These are phyloP conservation scores for Lasioglossum oenotherae DNA, from an alignment of 2,888 invertebrate species.

Conservation along the genomic window DNA sequence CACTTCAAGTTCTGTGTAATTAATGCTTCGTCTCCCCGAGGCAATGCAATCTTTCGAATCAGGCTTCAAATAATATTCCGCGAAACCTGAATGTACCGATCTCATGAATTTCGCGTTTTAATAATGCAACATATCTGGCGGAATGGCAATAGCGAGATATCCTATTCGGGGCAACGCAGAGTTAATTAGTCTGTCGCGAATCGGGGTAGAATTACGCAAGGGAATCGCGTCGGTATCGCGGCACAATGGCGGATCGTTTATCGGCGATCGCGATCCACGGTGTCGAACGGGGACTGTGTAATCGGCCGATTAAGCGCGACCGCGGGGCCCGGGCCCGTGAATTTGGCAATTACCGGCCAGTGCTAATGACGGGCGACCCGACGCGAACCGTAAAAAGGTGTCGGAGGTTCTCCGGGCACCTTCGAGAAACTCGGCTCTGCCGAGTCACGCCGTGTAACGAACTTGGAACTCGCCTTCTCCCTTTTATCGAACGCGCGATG, in stretches of 20 bases:
- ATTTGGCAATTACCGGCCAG: slow-evolving; percentile 75
- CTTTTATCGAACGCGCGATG: slow-evolving; percentile 61
- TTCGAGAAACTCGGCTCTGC: slow-evolving; percentile 74
- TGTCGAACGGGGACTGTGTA: slow-evolving; percentile 45
- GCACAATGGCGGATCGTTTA: slow-evolving; percentile 49
- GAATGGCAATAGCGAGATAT: not conserved
- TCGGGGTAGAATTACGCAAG: slow-evolving; percentile 15
- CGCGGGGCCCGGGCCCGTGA: slow-evolving; percentile 66
- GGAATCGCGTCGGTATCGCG: slow-evolving; percentile 10
- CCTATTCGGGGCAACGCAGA: slow-evolving; percentile 22
- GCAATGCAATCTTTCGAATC: not conserved
- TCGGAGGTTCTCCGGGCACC: slow-evolving; percentile 44
- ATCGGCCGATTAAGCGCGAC: slow-evolving; percentile 72
- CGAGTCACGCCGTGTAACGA: slow-evolving; percentile 83
- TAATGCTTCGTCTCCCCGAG: not conserved
- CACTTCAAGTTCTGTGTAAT: not conserved
- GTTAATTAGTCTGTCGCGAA: slow-evolving; percentile 55
- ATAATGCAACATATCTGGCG: not conserved
- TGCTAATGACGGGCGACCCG: slow-evolving; percentile 72
- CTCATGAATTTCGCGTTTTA: not conserved
- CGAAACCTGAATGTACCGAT: not conserved
- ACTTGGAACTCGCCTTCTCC: slow-evolving; percentile 68
- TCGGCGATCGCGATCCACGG: slow-evolving; percentile 57
- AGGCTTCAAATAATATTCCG: not conserved
- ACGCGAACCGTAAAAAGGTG: slow-evolving; percentile 56